phyloP scores from a whole-genome alignment of 2,888 invertebrate genomes.

The Monopis laevigella region DNA sequence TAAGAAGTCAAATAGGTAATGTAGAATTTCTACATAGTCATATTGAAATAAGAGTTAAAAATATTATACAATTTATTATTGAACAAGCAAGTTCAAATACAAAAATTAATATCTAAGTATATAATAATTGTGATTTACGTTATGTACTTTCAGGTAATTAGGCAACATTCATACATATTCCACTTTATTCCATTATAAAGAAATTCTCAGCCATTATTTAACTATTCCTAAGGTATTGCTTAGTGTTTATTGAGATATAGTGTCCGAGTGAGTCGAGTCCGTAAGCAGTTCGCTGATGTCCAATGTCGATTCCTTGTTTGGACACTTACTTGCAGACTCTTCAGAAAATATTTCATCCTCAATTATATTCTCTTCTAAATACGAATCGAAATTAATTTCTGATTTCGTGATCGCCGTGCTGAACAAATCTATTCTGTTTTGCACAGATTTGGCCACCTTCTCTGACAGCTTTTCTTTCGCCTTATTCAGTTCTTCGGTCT shows the following conservation, averaged over 20 bases:
- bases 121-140: no score
- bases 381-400: conserved; percentile 62
- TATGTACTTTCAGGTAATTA: no score
- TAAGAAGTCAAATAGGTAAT: no score
- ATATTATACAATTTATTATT: no score
- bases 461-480: conserved; percentile 53
- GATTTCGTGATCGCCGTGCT: conserved; percentile 60
- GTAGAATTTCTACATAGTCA: no score
- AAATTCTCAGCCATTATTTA: conserved; percentile 14
- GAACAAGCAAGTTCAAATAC: no score
- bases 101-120: no score
- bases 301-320: conserved; percentile 35
- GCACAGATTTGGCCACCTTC: conserved; percentile 50
- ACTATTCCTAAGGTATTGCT: conserved; percentile 35
- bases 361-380: conserved; percentile 57
- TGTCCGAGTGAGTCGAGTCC: background rate
- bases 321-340: conserved; percentile 27
- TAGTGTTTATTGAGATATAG: conserved; percentile 36
- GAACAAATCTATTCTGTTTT: conserved; percentile 61
- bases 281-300: conserved; percentile 44
- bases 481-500: conserved; percentile 48
- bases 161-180: no score
- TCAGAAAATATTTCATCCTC: conserved; percentile 49
- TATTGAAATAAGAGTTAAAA: no score
- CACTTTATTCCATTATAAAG: conserved; percentile 32